Base-by-base conservation (phyloP, 1,140 invertebrate genomes). In the Achatina immaculata region DNA sequence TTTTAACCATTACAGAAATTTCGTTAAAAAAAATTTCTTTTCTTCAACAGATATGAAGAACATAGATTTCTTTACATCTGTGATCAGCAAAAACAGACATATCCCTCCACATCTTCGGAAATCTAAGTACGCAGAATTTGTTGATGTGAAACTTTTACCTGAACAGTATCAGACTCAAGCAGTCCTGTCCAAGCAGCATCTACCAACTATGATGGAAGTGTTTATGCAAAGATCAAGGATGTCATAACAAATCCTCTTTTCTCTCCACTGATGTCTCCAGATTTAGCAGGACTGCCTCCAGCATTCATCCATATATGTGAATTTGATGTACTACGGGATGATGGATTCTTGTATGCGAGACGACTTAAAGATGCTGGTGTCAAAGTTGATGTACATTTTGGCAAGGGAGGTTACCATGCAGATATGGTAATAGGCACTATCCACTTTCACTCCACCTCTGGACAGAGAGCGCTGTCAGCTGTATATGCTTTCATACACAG, bases 291-390 rank as follows among this genome's bases (percentile, higher is more conserved):
- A 7, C n/a, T 87, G 9, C 86, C 85, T 0, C 72, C 72, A 1
- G 62, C 84, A 24, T 83, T 80, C 38, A 74, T 87, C 6, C 31
- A 84, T 2, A 73, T 82, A 1, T 51, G 66, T 36, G 81, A 86
- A 69, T 83, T 81, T 81, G 86, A 87, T 69, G 80, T 85, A 0
- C 48, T 86, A n/a, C 51, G 86, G 51, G 86, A 87, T 76, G 86
- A 87, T 28, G 83, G 78, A 3, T 77, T 86, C 51, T 36, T 88
- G 38, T 84, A 84, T 36, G 84, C 72, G 1, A 68, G 74, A 43
- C 66, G 85, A 79, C 62, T 88, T 31, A 48, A 81, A 38, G 66
- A 81, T 42, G 68, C 80, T 0, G 84, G 85, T 24, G 76, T 83
- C 7, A 58, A 75, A 16, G 81, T 83, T 0, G 51, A 76, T 24